Conservation (phyloP, 37 sponge, comb jelly and placozoan genomes). For the Eunapius fragilis region DNA sequence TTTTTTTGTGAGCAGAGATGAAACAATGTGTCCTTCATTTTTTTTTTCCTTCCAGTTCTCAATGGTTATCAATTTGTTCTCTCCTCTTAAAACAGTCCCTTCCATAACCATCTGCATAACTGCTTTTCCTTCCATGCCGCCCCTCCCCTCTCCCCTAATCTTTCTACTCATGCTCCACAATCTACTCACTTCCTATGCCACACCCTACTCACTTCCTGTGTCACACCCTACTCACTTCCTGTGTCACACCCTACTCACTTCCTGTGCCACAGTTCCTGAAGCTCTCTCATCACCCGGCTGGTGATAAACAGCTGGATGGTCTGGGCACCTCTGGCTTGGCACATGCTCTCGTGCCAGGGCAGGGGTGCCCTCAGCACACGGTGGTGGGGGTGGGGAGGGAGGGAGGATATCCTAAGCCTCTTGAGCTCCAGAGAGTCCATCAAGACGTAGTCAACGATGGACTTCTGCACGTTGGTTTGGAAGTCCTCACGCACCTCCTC, state of each 20-base stretch:
- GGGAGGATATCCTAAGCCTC: conserved; percentile 72
- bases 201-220: too few species aligned
- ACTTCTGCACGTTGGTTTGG: conserved; percentile 73
- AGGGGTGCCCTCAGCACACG: conserved; percentile 84
- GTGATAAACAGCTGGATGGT: conserved; percentile 73
- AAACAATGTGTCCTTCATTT: too few species aligned
- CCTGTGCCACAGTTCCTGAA: conserved; percentile 83
- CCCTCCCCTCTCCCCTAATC: background rate
- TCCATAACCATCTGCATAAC: too few species aligned
- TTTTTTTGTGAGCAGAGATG: too few species aligned
- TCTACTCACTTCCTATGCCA: background rate
- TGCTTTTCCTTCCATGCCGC: background rate
- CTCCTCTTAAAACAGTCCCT: too few species aligned
- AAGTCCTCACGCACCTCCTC: conserved; percentile 82
- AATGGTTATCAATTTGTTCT: too few species aligned
- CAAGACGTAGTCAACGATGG: conserved; percentile 89
- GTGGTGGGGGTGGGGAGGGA: conserved; percentile 44
- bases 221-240: background rate
- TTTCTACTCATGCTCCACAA: background rate
- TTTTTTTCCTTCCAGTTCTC: too few species aligned
- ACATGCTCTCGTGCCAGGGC: conserved; percentile 75
- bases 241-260: conserved; percentile 48
- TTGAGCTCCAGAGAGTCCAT: conserved; percentile 72
- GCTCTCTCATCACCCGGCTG: conserved; percentile 61
- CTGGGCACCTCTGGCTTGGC: conserved; percentile 34